A percentile compares a stretch with the other conserved stretches of the same genome.
Evolutionary conservation across 2,888 invertebrate species (phyloP).

Genomic region (Strigamia transsilvanica): DNA sequence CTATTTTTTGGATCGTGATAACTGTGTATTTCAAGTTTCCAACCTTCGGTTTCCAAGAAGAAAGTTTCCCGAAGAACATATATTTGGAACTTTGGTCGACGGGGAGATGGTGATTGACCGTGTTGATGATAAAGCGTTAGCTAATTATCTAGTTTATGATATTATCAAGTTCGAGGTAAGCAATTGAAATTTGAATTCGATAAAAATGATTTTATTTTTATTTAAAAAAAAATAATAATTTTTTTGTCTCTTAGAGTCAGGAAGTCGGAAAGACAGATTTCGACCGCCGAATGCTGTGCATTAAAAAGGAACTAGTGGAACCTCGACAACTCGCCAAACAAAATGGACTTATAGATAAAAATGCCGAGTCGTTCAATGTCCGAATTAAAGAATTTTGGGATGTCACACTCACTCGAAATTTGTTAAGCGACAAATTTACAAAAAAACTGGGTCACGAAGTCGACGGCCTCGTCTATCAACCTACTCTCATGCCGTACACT

Average conservation of each 20-base stretch:
- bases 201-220: background rate
- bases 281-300: conserved; percentile 78
- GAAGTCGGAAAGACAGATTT: conserved; percentile 82
- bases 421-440: conserved; percentile 80
- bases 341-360: conserved; percentile 76
- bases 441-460: conserved; percentile 89
- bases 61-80: conserved; percentile 75
- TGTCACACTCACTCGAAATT: conserved; percentile 64
- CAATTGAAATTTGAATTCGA: background rate
- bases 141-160: conserved; percentile 94
- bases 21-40: conserved; percentile 84
- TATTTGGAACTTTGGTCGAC: conserved; percentile 86
- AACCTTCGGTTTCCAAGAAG: conserved; percentile 81
- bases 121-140: conserved; percentile 75
- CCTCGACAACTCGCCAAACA: conserved; percentile 78
- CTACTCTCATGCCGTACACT: conserved; percentile 82
- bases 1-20: conserved; percentile 95
- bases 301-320: conserved; percentile 70
- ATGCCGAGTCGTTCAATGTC: conserved; percentile 87
- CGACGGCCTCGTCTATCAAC: conserved; percentile 98
- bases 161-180: conserved; percentile 79
- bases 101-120: conserved; percentile 98
- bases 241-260: conserved; percentile 66
- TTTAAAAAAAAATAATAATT: background rate
- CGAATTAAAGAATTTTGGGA: conserved; percentile 93